Evolutionary conservation across 1,140 invertebrate species (phyloP), one percentile per base, ranked within the genome.

Genomic region (Caerostris darwini): DNA sequence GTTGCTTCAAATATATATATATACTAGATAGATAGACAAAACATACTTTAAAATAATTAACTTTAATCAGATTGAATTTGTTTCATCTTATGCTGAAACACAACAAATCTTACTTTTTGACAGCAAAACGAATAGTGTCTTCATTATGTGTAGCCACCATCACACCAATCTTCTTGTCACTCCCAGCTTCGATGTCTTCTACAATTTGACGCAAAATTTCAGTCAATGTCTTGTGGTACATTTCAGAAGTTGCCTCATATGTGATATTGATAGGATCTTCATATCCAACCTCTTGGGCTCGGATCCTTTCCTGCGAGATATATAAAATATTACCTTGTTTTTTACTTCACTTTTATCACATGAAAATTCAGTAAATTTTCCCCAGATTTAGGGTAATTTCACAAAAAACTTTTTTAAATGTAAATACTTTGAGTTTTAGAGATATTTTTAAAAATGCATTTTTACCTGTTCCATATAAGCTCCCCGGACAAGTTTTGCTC

Each of bases 131-230:
- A 7, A 99, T 98, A 1, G 99, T 99, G 96, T 99, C 98, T 96
- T 99, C 99, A 96, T 99, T 99, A 96, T 99, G 99, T n/a, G 98
- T 99, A 14, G 99, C 99, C 81, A 99, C 98, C 99, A 99, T 99
- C 93, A 99, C 98, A 94, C 98, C 98, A 95, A 99, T 98, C 95
- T 97, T 97, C 83, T 97, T 97, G 95, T 97, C 97, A 89, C 97
- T 96, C 95, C 97, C 97, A 96, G 98, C 97, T 96, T 98, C 97
- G 94, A 97, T 95, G 14, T 92, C 91, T 34, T 85, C 61, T 94
- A 97, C 95, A 94, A 95, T 94, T 89, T 95, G 95, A 77, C 96
- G 95, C 95, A 96, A 95, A 34, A 95, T 85, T 82, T 99, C 98
- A 95, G 97, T 97, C 81, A 99, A 96, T 17, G 98, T 98, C 95